Conservation (phyloP, 2,113 vertebrate genomes). For the Rhinopithecus roxellana region DNA sequence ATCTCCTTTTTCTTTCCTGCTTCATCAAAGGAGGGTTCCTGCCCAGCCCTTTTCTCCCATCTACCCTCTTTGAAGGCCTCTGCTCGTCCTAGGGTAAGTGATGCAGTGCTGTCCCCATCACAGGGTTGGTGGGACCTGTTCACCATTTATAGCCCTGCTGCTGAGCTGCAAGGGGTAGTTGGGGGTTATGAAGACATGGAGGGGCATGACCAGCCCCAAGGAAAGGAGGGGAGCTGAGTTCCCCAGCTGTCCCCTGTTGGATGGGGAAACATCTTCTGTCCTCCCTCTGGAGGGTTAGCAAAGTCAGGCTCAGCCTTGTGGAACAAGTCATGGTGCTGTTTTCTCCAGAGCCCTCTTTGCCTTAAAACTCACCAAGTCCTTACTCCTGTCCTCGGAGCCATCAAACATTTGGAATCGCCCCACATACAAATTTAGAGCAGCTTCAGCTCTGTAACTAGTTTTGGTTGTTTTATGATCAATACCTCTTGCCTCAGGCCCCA, state of each 20-base stretch:
- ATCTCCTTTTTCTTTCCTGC: not conserved
- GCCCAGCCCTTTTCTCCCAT: not conserved
- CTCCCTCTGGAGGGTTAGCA: too few species aligned
- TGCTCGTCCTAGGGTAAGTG: too few species aligned
- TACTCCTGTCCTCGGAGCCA: not conserved
- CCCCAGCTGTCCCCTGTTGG: not conserved
- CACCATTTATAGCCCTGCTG: too few species aligned
- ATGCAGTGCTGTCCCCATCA: rapidly evolving
- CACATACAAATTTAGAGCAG: constrained; percentile 50
- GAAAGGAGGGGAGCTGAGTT: not conserved
- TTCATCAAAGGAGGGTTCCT: not conserved
- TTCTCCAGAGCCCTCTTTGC: not conserved
- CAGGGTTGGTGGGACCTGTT: not conserved
- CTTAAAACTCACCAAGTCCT: not conserved
- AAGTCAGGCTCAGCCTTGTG: rapidly evolving
- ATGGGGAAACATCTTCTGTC: not conserved
- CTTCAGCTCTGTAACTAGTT: constrained; percentile 62
- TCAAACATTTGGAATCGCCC: constrained; percentile 51
- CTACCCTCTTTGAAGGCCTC: not conserved
- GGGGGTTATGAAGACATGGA: rapidly evolving
- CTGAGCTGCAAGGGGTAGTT: not conserved
- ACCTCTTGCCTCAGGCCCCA: constrained; percentile 62
- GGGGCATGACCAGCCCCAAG: not conserved
- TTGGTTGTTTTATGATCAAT: constrained; percentile 80
- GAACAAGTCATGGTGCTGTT: constrained; percentile 38